Base-by-base conservation (phyloP, 2,888 invertebrate genomes). In the Willowsia nigromaculata region DNA sequence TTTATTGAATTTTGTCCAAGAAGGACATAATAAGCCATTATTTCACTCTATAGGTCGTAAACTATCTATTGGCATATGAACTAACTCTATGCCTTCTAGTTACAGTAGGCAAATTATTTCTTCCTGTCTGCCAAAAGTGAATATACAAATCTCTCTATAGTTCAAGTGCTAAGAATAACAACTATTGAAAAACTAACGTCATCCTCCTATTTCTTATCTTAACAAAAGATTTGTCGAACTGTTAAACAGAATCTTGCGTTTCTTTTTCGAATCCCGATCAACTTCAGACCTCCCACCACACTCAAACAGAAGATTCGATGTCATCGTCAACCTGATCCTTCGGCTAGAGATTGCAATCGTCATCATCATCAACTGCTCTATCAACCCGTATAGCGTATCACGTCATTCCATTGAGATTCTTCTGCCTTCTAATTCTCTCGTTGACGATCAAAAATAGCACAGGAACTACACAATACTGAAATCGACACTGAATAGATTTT, bases 361-460 rank as follows among this genome's bases (percentile, higher is more conserved):
- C 30, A 22, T 56, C 78, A 80, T 56, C 56, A 30, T 50, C 3
- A 53, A 7, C 40, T 18, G 1, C 43, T 6, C 43, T 9, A 43
- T n/a, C n/a, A n/a, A n/a, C n/a, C n/a, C 43, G 43, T 13, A 43
- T 43, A 9, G 13, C 43, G 13, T 43, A 1, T 9, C 43, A 22
- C 56, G 25, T 56, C 25, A 56, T 22, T 9, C 25, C 22, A 7
- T 9, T 22, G 56, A 11, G 56, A 56, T 22, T 56, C 9, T 15
- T 25, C 25, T 43, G 11, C 11, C 3, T 43, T 56, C 22, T 9
- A 13, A 43, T 43, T 3, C 11, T 43, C 43, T 13, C 25, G n/a
- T 9, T 0, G 22, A 56, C 6, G 43, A 27, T 81, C 81, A 62
- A 81, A 62, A 81, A 62, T 81, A 81, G 11, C 81, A 43, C 65